phyloP scores from a whole-genome alignment of 2,797 vertebrate genomes.

The Picus viridis region DNA sequence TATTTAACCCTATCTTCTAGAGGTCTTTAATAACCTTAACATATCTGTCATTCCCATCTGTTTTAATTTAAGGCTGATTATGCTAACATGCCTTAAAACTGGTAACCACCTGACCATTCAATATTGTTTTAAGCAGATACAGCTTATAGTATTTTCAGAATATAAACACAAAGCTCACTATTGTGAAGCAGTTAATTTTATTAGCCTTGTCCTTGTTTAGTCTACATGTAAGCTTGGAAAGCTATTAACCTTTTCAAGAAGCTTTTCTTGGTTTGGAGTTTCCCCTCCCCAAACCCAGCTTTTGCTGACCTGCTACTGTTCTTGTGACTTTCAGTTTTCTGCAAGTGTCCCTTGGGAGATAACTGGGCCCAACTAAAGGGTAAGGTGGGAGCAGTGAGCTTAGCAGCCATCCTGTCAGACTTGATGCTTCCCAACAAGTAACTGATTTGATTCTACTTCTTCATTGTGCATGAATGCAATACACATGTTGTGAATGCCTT shows the following conservation, averaged over 20 bases:
- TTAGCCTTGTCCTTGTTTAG: constrained; percentile 41
- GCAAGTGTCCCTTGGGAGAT: constrained; percentile 58
- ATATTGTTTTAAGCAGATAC: constrained; percentile 59
- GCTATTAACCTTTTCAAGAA: constrained; percentile 53
- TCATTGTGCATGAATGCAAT: constrained; percentile 4
- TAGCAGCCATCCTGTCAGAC: constrained; percentile 37
- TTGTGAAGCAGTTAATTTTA: constrained; percentile 66
- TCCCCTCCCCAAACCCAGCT: constrained; percentile 18
- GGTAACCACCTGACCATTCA: constrained; percentile 66
- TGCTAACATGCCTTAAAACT: constrained; percentile 56
- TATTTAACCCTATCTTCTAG: constrained; percentile 71
- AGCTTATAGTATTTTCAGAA: constrained; percentile 51
- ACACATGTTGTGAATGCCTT: constrained; percentile 3
- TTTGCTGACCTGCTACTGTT: constrained; percentile 20
- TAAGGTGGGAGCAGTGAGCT: constrained; percentile 57
- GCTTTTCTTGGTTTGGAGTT: constrained; percentile 21
- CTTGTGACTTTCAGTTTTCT: constrained; percentile 37
- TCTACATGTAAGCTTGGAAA: constrained; percentile 43
- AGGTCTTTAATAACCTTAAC: constrained; percentile 80
- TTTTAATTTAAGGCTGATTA: constrained; percentile 83
- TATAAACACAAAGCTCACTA: constrained; percentile 55
- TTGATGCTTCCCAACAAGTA: constrained; percentile 22
- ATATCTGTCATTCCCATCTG: constrained; percentile 80
- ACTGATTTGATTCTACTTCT: neutral
- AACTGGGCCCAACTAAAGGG: constrained; percentile 61